phyloP scores from a whole-genome alignment of 2,888 invertebrate species.

The Notodonta dromedarius region DNA sequence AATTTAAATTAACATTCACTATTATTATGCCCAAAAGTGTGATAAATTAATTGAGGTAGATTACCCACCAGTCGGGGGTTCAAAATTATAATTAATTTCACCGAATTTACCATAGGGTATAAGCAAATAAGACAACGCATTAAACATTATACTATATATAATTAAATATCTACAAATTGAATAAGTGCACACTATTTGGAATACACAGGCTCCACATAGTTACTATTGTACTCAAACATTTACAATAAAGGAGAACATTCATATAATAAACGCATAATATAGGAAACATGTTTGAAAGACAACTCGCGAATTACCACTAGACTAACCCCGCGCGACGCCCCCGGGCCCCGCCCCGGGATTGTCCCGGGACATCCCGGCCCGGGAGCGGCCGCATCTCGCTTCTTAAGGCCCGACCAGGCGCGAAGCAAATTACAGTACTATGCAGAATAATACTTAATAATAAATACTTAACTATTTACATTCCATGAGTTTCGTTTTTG shows the following conservation, averaged over 20 bases:
- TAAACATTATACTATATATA: constrained; percentile 83
- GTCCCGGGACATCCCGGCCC: constrained; percentile 8
- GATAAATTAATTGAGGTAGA: constrained; percentile 85
- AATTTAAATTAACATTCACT: constrained; percentile 75
- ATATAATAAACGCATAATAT: constrained; percentile 82
- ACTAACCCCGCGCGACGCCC: constrained; percentile 34
- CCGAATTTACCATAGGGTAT: constrained; percentile 69
- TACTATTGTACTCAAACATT: constrained; percentile 76
- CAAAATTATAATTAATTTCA: constrained; percentile 76
- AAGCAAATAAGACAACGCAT: constrained; percentile 81
- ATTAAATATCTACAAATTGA: constrained; percentile 84
- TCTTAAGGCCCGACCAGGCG: constrained; percentile 55
- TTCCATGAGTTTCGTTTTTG: constrained; percentile 40
- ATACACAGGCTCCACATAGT: constrained; percentile 64
- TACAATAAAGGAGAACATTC: constrained; percentile 82
- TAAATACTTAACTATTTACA: constrained; percentile 79
- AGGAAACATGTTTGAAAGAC: constrained; percentile 79
- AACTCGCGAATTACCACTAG: constrained; percentile 63
- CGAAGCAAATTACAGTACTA: constrained; percentile 77
- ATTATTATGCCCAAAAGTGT: constrained; percentile 82
- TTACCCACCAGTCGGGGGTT: constrained; percentile 71
- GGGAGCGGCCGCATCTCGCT: constrained; percentile 16
- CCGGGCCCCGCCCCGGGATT: not conserved
- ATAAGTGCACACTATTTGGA: constrained; percentile 79
- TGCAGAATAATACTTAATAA: constrained; percentile 73